A percentile compares a stretch with the other conserved stretches of the same genome.
These are phyloP conservation scores for Menura novaehollandiae DNA, from an alignment of 2,113 vertebrate genomes.

Conservation along the genomic window DNA sequence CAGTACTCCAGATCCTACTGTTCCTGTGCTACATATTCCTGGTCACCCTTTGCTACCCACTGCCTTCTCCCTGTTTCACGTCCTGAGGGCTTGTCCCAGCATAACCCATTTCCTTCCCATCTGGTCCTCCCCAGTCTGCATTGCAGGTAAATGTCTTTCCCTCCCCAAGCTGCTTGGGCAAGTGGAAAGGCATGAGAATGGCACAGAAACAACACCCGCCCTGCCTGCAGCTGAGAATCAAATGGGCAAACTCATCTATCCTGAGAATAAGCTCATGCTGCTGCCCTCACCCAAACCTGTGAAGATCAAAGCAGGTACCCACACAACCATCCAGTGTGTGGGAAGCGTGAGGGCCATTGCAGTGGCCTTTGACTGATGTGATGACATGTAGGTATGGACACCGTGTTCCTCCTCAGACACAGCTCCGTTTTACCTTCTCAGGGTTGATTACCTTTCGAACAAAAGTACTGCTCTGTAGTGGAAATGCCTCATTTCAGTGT, in stretches of 20 bases:
- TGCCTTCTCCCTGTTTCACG: neutral
- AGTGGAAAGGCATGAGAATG: neutral
- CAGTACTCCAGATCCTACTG: neutral
- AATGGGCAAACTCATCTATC: accelerated
- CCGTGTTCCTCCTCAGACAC: neutral
- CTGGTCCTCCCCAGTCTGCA: neutral
- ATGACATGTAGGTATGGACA: neutral
- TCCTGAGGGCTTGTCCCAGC: neutral
- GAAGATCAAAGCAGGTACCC: neutral
- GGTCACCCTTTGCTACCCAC: neutral
- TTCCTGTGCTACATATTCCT: neutral
- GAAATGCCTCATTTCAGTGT: neutral
- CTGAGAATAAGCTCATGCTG: neutral
- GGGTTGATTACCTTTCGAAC: neutral
- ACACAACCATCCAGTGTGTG: neutral
- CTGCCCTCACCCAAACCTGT: neutral
- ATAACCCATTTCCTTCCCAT: neutral
- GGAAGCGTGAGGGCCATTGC: neutral
- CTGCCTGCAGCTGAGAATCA: neutral
- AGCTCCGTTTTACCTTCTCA: neutral
- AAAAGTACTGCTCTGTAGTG: neutral
- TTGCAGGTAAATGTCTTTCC: neutral
- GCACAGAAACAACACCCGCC: neutral
- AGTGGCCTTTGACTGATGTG: neutral
- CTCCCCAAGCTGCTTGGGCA: neutral